Base-by-base conservation (phyloP, 2,797 vertebrate species). In the Nyctibius grandis region DNA sequence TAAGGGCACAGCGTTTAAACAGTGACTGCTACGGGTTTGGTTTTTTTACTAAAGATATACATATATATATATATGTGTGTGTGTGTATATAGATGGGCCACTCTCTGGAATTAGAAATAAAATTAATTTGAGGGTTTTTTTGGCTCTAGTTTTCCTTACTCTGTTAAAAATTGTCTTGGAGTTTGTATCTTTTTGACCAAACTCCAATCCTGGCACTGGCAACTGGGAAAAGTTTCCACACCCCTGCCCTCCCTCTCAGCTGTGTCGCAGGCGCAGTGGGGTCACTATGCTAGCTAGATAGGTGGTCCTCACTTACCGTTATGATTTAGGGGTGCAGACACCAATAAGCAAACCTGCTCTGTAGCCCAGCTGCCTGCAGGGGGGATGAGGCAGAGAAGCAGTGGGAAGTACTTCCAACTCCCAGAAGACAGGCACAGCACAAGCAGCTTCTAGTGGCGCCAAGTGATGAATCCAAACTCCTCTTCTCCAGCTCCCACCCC, bases 71-170 rank as follows among this genome's bases (percentile, higher is more conserved):
- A 4, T 51, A 7, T 38, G 2, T 56, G 6, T 65, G 3, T 70
- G 10, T 40, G 2, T 72, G 1, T 64, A 3, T 64, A 9, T 42
- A 3, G 69, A 59, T 6, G 14, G 47, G n/a, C 25, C 15, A 28
- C 42, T 47, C 34, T 90, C 63, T 91, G 45, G 47, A 91, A 91
- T 72, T 78, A 85, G n/a, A 74, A 96, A 95, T 95, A 95, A 95
- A 95, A 94, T 54, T 53, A 31, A 90, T 85, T 51, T 60, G 23
- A 91, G n/a, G 9, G 2, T 0, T 19, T 38, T 64, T 70, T 74
- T 85, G 2, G 12, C 44, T 88, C 53, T 34, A 53, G 12, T 85
- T 94, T 89, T 31, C 44, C 38, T 95, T 45, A 70, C 5, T 68
- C 45, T 47, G 36, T 54, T 88, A 75, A 75, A 93, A 80, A 81